Base-by-base conservation (phyloP, 2,888 invertebrate genomes). In the Exocentrus adspersus region DNA sequence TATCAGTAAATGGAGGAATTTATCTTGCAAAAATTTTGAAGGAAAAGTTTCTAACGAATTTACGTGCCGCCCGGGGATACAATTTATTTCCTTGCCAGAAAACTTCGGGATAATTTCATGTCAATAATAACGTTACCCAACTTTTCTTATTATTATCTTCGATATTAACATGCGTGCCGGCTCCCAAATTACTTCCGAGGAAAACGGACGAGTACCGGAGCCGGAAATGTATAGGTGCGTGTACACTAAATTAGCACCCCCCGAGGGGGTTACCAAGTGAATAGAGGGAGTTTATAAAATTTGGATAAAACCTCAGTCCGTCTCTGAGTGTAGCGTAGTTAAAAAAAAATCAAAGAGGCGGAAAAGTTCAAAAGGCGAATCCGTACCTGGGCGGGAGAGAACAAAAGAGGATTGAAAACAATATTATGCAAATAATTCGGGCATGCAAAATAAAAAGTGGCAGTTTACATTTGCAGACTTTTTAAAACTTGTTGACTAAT, bases 401-500 rank as follows among this genome's bases (percentile, higher is more conserved):
- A 67, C 63, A 70, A 70, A 75, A 77, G 76, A 75, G 75, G 75
- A 77, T 78, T 76, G 75, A 72, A 71, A 75, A 77, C 77, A 76
- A 78, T 77, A 77, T 79, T 79, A 79, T 79, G 79, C 78, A 79
- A 80, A 80, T 78, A 79, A 78, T 77, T 77, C 77, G 75, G 75
- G 78, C 78, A 75, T 74, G 72, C 72, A 75, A 77, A 79, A 80
- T 78, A 78, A 80, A 79, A 80, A 79, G 78, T 79, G 79, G 79
- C 79, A 80, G 80, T 80, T 78, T 80, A 80, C 79, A 79, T 80
- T 78, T 75, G 77, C 76, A 75, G 77, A 79, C 79, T 78, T 69
- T 79, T 64, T 79, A 79, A 80, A 80, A 79, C 77, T 79, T 78
- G 80, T 79, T 80, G 79, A 79, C 79, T 80, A 80, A 80, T 80